Evolutionary conservation across 2,797 vertebrate genomes (phyloP).

Genomic region (Channallabes apus): DNA sequence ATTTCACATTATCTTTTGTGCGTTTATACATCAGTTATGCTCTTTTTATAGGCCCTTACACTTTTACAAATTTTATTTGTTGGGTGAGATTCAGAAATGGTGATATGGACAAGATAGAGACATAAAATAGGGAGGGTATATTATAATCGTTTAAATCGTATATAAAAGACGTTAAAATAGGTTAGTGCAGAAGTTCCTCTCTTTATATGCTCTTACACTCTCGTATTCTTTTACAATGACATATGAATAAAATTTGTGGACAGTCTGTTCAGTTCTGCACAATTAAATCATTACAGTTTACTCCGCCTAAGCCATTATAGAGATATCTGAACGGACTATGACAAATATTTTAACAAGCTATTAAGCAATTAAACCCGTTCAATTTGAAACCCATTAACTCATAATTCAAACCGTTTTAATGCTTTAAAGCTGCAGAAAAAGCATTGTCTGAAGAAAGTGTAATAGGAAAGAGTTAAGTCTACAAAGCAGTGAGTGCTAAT

Average conservation of each 20-base stretch:
- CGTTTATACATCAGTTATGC: background rate
- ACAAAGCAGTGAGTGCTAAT: constrained; percentile 45
- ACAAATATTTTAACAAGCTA: background rate
- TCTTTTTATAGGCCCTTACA: background rate
- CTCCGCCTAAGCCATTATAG: background rate
- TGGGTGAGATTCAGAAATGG: no score
- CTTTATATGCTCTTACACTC: background rate
- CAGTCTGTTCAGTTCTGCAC: background rate
- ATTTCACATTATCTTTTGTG: background rate
- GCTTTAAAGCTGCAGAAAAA: background rate
- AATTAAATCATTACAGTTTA: background rate
- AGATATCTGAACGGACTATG: background rate
- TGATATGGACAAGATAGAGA: no score
- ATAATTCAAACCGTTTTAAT: background rate
- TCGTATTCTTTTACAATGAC: background rate
- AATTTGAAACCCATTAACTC: background rate
- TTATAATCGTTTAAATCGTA: no score
- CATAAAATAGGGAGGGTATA: no score
- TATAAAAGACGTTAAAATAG: background rate
- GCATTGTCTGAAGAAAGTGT: background rate
- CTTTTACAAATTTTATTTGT: background rate
- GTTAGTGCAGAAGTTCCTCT: background rate
- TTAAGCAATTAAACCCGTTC: background rate
- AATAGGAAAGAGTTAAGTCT: constrained; percentile 47
- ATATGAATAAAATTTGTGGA: background rate